A percentile compares a stretch with the other conserved stretches of the same genome.
Evolutionary conservation across 2,888 invertebrate genomes (phyloP).

Genomic region (Pelosia muscerda): DNA sequence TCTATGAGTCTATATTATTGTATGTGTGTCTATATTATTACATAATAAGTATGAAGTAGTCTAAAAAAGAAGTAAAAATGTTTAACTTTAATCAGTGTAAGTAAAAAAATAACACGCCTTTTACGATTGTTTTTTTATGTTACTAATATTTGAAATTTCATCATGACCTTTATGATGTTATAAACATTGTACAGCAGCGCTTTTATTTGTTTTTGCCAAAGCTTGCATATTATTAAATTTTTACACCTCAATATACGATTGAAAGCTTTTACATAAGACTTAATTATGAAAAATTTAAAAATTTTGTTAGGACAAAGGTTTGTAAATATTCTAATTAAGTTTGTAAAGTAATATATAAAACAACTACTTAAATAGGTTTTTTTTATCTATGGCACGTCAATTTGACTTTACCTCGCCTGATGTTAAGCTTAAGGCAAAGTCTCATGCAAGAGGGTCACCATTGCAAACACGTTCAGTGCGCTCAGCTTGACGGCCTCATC

Average conservation of each 20-base stretch:
- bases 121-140: not conserved
- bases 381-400: too few relatives aligned
- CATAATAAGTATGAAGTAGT: not conserved
- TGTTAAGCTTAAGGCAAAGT: too few relatives aligned
- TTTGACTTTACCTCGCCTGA: too few relatives aligned
- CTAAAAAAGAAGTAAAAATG: not conserved
- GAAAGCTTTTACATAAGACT: not conserved
- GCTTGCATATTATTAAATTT: not conserved
- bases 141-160: not conserved
- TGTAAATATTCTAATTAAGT: not conserved
- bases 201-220: slow-evolving; percentile 12
- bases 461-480: too few relatives aligned
- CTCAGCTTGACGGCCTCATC: too few relatives aligned
- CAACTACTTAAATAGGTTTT: not conserved
- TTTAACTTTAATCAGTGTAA: not conserved
- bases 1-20: too few relatives aligned
- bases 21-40: too few relatives aligned
- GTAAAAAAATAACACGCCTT: not conserved
- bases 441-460: too few relatives aligned
- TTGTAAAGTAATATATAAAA: not conserved
- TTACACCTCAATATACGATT: not conserved
- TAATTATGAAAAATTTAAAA: not conserved
- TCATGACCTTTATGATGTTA: slow-evolving; percentile 5
- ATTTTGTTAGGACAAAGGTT: not conserved
- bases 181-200: not conserved